Evolutionary conservation across 2,888 invertebrate genomes (phyloP), one percentile per base, ranked within the genome.

Genomic region (Euzetes globulus): DNA sequence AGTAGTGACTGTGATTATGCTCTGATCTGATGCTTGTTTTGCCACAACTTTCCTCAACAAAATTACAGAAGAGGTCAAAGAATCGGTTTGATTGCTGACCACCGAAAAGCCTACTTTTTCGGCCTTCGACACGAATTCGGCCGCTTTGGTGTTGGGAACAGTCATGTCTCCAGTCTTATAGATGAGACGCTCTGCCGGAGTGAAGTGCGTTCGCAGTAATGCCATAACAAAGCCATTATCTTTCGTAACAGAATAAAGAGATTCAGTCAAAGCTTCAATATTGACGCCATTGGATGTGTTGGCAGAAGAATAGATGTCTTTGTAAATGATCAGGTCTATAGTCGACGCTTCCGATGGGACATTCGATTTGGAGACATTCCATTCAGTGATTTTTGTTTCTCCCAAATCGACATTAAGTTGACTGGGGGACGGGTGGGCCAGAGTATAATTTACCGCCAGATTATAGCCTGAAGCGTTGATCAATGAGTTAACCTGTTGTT

Each of bases 141-240:
- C 11, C 15, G 47, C 68, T 50, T 63, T 27, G 25, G 37, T 65
- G 17, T 50, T 47, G 47, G 78, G 76, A 3, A 75, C 71, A 17
- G 77, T 76, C 55, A 77, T 75, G 9, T 77, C 78, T 7, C 73
- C 72, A 15, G 79, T 60, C 15, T 78, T 75, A 25, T 77, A 77
- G 1, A 80, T 47, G 45, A 80, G 77, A 65, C 75, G 75, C 73
- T 79, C 79, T 9, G 79, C 75, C 7, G 78, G 75, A 17, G 79
- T 79, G 1, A 79, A 73, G 9, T 72, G 68, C 1, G 78, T 78
- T 55, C 78, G 76, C 45, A 80, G 77, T 25, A 79, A 47, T 25
- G 81, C 84, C 76, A 92, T 84, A 58, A 92, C 80, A 82, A 91
- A 89, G 71, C 91, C 92, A 72, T 87, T 86, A 1, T 86, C 83